Base-by-base conservation (phyloP, 2,113 vertebrate species). In the Chionomys nivalis region DNA sequence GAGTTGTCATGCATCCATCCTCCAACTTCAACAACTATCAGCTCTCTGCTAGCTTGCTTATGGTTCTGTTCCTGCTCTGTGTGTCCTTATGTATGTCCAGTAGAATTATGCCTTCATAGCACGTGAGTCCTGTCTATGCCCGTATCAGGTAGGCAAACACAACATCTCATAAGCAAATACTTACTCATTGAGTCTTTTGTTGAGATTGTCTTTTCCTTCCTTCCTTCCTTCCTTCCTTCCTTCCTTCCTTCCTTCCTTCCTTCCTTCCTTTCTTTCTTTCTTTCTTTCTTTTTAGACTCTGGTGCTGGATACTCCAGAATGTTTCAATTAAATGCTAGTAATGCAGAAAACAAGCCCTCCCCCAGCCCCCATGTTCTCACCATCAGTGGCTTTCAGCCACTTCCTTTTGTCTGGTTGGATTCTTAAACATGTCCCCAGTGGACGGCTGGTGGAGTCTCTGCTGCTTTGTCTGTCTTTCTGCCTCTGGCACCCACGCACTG, bases 321-420 rank as follows among this genome's bases (percentile, higher is more conserved):
- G 36, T 94, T 96, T 97, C 88, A 89, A 83, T 94, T 93, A 91
- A 94, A 95, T 77, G 52, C 49, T 63, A 63, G 66, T 73, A 70
- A 95, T 85, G 44, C 86, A 95, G 93, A 97, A 97, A 82, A 87
- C 77, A 97, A 89, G 55, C 77, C 49, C 81, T 95, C 87, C 52
- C 14, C 58, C 5, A 73, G 58, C 42, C 13, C 93, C 91, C n/a
- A 8, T 91, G 82, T 87, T 1, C 11, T 79, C 89, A 36, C 33
- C 24, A 76, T 39, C 66, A 61, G 85, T 92, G 88, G 88, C 86
- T 89, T 82, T 76, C 61, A 70, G 92, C 92, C 86, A 92, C 93
- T 98, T 96, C 42, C 86, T 81, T 86, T 70, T 91, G 76, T 87
- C 76, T 94, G 90, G 47, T 7, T 85, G 81, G 55, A 63, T 89